Conservation (phyloP, 2,888 invertebrate species). For the Ligdia adustata region DNA sequence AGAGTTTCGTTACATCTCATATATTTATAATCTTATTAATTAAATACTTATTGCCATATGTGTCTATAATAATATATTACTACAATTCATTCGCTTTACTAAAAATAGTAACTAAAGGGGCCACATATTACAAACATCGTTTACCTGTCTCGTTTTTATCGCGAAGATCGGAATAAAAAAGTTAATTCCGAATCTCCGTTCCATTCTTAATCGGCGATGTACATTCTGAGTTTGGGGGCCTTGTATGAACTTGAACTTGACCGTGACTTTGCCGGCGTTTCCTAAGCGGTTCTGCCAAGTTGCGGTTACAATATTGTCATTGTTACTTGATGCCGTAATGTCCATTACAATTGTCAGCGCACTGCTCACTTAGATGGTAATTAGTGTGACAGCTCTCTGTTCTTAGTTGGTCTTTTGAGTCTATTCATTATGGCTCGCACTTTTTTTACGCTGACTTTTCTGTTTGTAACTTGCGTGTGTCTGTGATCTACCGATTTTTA, state of each 20-base stretch:
- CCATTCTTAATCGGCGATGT: conserved; percentile 4
- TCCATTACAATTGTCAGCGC: conserved; percentile 21
- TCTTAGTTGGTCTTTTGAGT: conserved; percentile 6
- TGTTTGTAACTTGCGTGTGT: not conserved
- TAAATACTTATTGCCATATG: no score
- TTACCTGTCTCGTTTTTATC: not conserved
- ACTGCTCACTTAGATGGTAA: conserved; percentile 22
- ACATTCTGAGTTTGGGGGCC: conserved; percentile 9
- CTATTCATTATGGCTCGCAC: conserved; percentile 1
- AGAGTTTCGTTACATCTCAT: no score
- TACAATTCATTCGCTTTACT: no score
- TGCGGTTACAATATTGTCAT: conserved; percentile 31
- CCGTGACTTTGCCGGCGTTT: conserved; percentile 29
- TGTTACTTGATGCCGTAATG: conserved; percentile 25
- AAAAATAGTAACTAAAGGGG: not conserved
- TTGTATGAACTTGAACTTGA: conserved; percentile 34
- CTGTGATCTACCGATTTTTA: no score
- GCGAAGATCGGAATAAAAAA: not conserved
- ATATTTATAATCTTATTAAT: no score
- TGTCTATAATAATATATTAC: no score
- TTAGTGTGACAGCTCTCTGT: conserved; percentile 22
- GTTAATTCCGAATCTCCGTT: conserved; percentile 1
- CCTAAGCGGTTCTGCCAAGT: conserved; percentile 19
- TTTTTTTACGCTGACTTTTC: conserved; percentile 1
- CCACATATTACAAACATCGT: not conserved